Base-by-base conservation (phyloP, 2,888 invertebrate species). In the Metopia argyrocephala region DNA sequence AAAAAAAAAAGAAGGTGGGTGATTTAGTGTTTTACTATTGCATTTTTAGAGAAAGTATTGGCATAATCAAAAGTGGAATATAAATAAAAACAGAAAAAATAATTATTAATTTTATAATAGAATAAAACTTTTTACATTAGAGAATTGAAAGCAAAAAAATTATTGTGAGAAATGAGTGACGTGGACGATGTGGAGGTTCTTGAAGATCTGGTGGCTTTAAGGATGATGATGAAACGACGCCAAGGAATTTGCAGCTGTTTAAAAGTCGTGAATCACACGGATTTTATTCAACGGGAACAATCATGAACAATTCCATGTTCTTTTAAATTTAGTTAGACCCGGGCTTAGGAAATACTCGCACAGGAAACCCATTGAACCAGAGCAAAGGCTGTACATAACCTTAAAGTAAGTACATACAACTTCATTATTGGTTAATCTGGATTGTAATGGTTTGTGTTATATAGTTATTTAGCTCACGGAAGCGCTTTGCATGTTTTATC, bases 321-420 rank as follows among this genome's bases (percentile, higher is more conserved):
- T 54, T 28, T 52, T 66, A 12, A 48, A 25, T 28, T 61, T 71
- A 5, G 31, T 57, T 56, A 45, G 56, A 12, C 25, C 45, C 6
- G 21, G 46, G 45, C 23, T 69, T 4, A 18, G n/a, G 5, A 69
- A 69, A 20, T 45, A 25, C 20, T 69, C 54, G 15, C 62, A 18
- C 25, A 73, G 73, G 56, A 65, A 65, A 65, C 74, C 74, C 25
- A 65, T 74, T 46, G 74, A 74, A 28, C 65, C 65, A 20, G 74
- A 46, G 27, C 74, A 74, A 28, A 57, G 57, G 57, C 28, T 57
- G 18, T 57, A 57, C 57, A 74, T 65, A 15, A 74, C 74, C 28
- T 65, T 54, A 25, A 3, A 54, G 54, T 54, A 54, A 54, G 54
- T 54, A 54, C n/a, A 54, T 21, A 25, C 54, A 25, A 54, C 15